Evolutionary conservation across 2,113 vertebrate species (phyloP), one percentile per base, ranked within the genome.

Genomic region (Raja brachyura): DNA sequence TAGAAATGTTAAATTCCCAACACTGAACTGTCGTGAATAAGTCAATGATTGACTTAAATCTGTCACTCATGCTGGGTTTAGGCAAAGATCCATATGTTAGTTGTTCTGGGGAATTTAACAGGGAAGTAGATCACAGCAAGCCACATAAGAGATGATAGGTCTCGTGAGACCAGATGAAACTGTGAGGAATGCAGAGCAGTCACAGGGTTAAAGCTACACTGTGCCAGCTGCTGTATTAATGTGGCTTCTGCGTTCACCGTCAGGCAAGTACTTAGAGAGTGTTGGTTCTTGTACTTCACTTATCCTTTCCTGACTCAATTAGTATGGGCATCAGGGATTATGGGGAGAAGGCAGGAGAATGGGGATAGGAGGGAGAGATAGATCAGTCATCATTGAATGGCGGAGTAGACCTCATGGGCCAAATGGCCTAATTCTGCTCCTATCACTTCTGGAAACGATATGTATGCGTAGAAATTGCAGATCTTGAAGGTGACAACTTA

Each of bases 171-270:
- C 95, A 93, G 95, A 96, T 95, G 95, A 96, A 97, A 95, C 96
- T 96, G 96, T 96, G 94, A 97, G 96, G 97, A 97, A 97, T 97
- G 97, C 96, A 95, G 95, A 94, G 93, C 95, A 96, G 97, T 97
- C 97, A 97, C 94, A 94, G 96, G 97, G 97, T 97, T 97, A 97
- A 97, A 97, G 96, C 96, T 96, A 97, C 97, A 97, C 96, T 97
- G 97, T 96, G 96, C 97, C 97, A 97, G 97, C 97, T 97, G 97
- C 96, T 95, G 96, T 96, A 95, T 96, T 97, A 97, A 96, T 97
- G 96, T 96, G 95, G 95, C 95, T 94, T 93, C 95, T 95, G 95
- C 95, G 95, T 96, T 94, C 94, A 94, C 94, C 95, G 94, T 95
- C 95, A 96, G 96, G 96, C 96, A 96, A 94, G 95, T 95, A 94